A percentile compares a stretch with the other conserved stretches of the same genome.
Evolutionary conservation across 2,888 invertebrate species (phyloP).

Genomic region (Abscondita cerata): DNA sequence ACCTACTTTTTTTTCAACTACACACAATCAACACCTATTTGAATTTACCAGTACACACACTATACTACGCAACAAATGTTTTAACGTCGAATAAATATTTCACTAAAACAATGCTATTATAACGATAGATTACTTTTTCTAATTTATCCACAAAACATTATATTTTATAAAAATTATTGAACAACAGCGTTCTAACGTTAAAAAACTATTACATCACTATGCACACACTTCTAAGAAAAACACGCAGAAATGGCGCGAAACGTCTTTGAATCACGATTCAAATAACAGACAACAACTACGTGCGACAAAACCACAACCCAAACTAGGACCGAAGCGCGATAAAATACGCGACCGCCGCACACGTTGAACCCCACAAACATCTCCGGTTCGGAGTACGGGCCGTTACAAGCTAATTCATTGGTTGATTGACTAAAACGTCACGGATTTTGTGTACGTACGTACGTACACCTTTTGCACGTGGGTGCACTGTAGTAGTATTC

Average conservation of each 20-base stretch:
- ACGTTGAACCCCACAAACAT: slow-evolving; percentile 28
- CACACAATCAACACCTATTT: too few relatives aligned
- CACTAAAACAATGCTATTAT: too few relatives aligned
- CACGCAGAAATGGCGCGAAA: slow-evolving; percentile 29
- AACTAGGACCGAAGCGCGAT: slow-evolving; percentile 25
- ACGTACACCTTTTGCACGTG: slow-evolving; percentile 32
- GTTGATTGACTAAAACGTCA: slow-evolving; percentile 22
- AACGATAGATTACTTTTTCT: too few relatives aligned
- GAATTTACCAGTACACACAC: neutral
- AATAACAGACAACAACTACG: neutral
- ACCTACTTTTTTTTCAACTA: too few relatives aligned
- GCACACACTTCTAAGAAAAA: neutral
- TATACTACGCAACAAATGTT: neutral
- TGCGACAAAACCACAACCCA: slow-evolving; percentile 16
- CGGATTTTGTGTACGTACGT: slow-evolving; percentile 11
- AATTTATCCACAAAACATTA: too few relatives aligned
- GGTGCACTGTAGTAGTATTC: slow-evolving; percentile 25
- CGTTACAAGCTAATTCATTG: slow-evolving; percentile 25
- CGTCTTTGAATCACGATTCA: slow-evolving; percentile 1
- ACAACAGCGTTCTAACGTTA: neutral
- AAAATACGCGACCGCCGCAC: slow-evolving; percentile 33
- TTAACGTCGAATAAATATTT: too few relatives aligned
- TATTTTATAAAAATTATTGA: neutral
- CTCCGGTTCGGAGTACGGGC: slow-evolving; percentile 20
- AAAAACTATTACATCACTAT: neutral